A percentile compares a stretch with the other conserved stretches of the same genome.
Conservation (phyloP, 2,113 vertebrate genomes). For the Todiramphus saurophagus region DNA sequence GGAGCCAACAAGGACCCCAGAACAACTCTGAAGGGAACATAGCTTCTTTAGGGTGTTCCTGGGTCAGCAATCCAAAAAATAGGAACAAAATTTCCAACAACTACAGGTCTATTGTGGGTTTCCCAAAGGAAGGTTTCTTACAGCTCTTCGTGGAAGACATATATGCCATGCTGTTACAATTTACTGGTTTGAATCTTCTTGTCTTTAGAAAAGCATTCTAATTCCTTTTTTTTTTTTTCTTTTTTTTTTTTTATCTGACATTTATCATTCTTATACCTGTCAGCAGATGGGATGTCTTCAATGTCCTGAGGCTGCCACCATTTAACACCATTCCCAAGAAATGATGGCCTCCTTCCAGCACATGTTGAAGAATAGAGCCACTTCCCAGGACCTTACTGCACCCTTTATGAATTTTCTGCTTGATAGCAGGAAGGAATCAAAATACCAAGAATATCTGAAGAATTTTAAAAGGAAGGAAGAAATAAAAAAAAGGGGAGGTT, state of each 20-base stretch:
- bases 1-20: not conserved
- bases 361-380: not conserved
- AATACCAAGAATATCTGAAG: not conserved
- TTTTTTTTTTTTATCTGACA: not conserved
- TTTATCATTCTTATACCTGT: not conserved
- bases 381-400: not conserved
- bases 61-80: not conserved
- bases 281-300: not conserved
- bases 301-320: not conserved
- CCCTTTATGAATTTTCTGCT: not conserved
- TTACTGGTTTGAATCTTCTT: not conserved
- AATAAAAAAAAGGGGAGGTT: not conserved
- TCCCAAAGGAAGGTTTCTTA: not conserved
- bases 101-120: not conserved
- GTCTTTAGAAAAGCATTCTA: not conserved
- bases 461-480: not conserved
- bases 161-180: not conserved
- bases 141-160: not conserved
- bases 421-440: not conserved
- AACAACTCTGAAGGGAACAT: not conserved
- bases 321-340: not conserved
- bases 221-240: not conserved
- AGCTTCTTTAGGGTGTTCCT: not conserved
- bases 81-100: not conserved
- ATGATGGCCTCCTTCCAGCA: not conserved